Conservation (phyloP, 2,113 vertebrate genomes). For the Pomatostomus ruficeps region DNA sequence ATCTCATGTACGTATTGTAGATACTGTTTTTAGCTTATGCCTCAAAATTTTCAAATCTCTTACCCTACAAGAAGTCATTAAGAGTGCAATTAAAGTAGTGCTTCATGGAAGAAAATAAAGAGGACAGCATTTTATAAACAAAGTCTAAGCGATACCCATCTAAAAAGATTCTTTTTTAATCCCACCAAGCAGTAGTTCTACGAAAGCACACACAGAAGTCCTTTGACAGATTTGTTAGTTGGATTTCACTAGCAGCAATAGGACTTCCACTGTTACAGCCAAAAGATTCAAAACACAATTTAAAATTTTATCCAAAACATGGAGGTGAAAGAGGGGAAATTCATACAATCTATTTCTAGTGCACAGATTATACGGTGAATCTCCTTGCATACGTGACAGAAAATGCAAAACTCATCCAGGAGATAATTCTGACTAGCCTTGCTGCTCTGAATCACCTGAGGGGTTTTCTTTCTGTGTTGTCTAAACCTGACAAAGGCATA, state of each 20-base stretch:
- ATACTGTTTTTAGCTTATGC: background rate
- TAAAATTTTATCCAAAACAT: background rate
- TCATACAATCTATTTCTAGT: background rate
- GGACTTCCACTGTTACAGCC: background rate
- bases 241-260: background rate
- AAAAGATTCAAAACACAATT: background rate
- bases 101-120: background rate
- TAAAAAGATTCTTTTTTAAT: background rate
- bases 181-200: background rate
- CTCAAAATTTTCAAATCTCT: background rate
- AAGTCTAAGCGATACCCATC: background rate
- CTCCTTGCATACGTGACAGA: background rate
- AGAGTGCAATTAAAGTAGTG: background rate
- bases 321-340: background rate
- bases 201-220: background rate
- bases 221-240: background rate
- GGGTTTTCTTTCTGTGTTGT: background rate
- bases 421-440: background rate
- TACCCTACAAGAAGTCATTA: background rate
- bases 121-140: background rate
- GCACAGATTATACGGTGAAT: background rate
- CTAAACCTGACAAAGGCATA: background rate
- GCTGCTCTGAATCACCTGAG: background rate
- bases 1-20: background rate
- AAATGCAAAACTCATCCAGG: background rate